phyloP scores from a whole-genome alignment of 2,797 vertebrate species.

The Enteromius viviparus region DNA sequence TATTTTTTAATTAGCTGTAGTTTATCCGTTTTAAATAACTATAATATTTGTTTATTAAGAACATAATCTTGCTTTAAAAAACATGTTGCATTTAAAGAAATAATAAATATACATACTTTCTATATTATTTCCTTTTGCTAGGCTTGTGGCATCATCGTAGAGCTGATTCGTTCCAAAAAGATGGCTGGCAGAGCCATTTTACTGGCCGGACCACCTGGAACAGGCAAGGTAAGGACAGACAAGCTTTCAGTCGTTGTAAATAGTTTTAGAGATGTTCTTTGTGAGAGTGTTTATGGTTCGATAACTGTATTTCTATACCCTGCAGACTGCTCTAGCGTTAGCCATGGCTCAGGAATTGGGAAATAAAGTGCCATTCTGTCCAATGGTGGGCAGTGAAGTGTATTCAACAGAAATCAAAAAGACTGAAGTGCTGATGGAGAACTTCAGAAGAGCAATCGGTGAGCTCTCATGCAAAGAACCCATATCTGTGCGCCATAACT shows the following conservation, averaged over 20 bases:
- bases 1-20: neutral
- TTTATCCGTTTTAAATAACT: too few species aligned
- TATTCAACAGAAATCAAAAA: slow-evolving; percentile 99
- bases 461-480: slow-evolving; percentile 61
- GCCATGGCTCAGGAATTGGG: slow-evolving; percentile 97
- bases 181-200: slow-evolving; percentile 96
- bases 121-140: slow-evolving; percentile 57
- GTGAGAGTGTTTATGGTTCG: neutral
- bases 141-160: slow-evolving; percentile 97
- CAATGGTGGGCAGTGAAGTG: slow-evolving; percentile 98
- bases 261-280: neutral
- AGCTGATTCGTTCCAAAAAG: slow-evolving; percentile 96
- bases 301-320: slow-evolving; percentile 11
- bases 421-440: slow-evolving; percentile 99
- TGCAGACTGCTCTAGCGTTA: slow-evolving; percentile 92
- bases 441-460: slow-evolving; percentile 98
- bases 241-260: neutral
- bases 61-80: neutral
- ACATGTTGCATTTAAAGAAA: neutral
- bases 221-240: slow-evolving; percentile 87
- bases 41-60: neutral
- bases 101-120: neutral
- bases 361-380: slow-evolving; percentile 98
- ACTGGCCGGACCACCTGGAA: slow-evolving; percentile 95
- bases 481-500: neutral